Base-by-base conservation (phyloP, 1,140 invertebrate genomes). In the Drosophila tropicalis region DNA sequence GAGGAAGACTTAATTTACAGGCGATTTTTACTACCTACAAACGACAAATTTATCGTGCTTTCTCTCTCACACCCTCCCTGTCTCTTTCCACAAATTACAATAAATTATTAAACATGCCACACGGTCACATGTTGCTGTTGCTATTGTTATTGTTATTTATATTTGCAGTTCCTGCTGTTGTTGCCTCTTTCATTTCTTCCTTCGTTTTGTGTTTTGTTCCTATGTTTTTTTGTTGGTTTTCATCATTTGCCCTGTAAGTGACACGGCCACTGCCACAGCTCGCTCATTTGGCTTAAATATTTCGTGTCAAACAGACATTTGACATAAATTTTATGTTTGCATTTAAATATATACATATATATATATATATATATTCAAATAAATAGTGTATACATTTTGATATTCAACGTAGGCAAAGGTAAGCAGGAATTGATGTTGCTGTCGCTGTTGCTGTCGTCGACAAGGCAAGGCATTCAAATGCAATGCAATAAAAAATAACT, bases 261-360 rank as follows among this genome's bases (percentile, higher is more conserved):
- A 15, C 15, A 47, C 7, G 5, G 41, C 41, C 41, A 44, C 17
- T 51, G 44, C 44, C 44, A 51, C 44, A 51, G 44, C 19, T 51
- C 81, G 69, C 70, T 76, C 82, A 86, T 85, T 86, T 85, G 82
- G 72, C 83, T 87, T 87, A 89, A 90, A 91, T 89, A 89, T 91
- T 87, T 89, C 89, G 84, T 91, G 89, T 80, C 89, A 91, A 90
- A 72, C 79, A 83, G 81, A 89, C 89, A 91, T 91, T 91, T 91
- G 89, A 90, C 89, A 91, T 89, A 80, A 91, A 91, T 90, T 90
- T 89, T 76, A 89, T 90, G 87, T 90, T 90, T 90, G 89, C 87
- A 84, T 90, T 90, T 90, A 89, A 90, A 90, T 90, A 90, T 71
- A 79, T 56, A 79, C 62, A 76, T 39, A 39, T 13, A 39, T 39